These are phyloP conservation scores for Triops cancriformis DNA, from an alignment of 1,140 invertebrate genomes.

Conservation along the genomic window DNA sequence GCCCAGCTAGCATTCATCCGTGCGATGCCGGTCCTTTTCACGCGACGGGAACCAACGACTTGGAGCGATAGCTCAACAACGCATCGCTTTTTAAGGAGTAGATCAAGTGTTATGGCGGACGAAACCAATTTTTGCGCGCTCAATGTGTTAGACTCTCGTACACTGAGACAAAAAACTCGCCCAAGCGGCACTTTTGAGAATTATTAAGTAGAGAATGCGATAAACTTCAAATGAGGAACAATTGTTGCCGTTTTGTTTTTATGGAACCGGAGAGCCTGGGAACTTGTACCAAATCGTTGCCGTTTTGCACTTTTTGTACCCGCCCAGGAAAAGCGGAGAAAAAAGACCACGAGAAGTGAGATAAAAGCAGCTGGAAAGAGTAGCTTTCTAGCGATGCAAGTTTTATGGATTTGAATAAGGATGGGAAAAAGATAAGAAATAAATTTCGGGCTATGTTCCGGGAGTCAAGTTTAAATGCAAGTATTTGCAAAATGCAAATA, in stretches of 20 bases:
- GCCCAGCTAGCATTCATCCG: neutral
- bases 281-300: too few species aligned
- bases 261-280: neutral
- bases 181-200: neutral
- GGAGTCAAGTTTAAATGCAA: too few species aligned
- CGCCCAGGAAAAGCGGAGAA: too few species aligned
- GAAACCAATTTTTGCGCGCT: neutral
- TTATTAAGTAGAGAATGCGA: neutral
- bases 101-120: neutral
- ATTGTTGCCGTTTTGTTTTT: neutral
- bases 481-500: too few species aligned
- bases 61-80: neutral
- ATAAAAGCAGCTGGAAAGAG: too few species aligned
- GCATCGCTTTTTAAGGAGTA: neutral
- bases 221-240: neutral
- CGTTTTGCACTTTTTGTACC: too few species aligned
- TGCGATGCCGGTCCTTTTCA: neutral
- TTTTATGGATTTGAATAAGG: too few species aligned
- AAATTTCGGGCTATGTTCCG: too few species aligned
- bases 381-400: too few species aligned
- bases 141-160: neutral
- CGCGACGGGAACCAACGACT: neutral
- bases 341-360: too few species aligned
- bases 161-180: neutral
- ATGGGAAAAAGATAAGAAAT: too few species aligned